Percentiles rank a stretch among this genome's conserved stretches.
phyloP scores from a whole-genome alignment of 2,888 invertebrate species.

The Pammene fasciana region DNA sequence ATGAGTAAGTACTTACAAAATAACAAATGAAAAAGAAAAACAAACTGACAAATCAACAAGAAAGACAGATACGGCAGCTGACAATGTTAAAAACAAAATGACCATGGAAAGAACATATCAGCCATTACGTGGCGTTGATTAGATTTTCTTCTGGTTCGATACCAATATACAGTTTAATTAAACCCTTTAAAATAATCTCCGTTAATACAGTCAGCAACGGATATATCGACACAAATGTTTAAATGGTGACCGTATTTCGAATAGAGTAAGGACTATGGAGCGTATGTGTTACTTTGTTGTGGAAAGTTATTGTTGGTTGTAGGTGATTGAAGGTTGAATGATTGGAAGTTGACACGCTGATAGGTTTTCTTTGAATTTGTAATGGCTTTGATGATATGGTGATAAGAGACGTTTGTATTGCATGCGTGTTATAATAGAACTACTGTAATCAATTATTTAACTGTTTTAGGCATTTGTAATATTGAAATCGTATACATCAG shows the following conservation, averaged over 20 bases:
- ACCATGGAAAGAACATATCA: slow-evolving; percentile 10
- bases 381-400: slow-evolving; percentile 27
- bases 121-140: slow-evolving; percentile 33
- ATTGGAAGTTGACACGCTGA: slow-evolving; percentile 35
- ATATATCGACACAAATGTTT: neutral
- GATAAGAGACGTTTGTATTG: slow-evolving; percentile 19
- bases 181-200: slow-evolving; percentile 30
- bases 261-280: neutral
- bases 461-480: neutral
- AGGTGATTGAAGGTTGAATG: slow-evolving; percentile 13
- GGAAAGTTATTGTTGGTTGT: slow-evolving; percentile 8
- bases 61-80: slow-evolving; percentile 16
- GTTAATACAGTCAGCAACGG: neutral
- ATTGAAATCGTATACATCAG: neutral
- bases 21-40: neutral
- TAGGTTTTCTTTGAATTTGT: slow-evolving; percentile 36
- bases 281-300: neutral
- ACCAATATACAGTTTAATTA: slow-evolving; percentile 35
- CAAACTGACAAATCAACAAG: neutral
- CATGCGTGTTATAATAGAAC: slow-evolving; percentile 4
- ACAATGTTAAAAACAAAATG: slow-evolving; percentile 28
- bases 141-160: slow-evolving; percentile 30
- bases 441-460: neutral
- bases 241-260: neutral
- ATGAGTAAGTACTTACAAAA: neutral